These are phyloP conservation scores for Dioctria linearis DNA, from an alignment of 2,888 invertebrate genomes.

Conservation along the genomic window DNA sequence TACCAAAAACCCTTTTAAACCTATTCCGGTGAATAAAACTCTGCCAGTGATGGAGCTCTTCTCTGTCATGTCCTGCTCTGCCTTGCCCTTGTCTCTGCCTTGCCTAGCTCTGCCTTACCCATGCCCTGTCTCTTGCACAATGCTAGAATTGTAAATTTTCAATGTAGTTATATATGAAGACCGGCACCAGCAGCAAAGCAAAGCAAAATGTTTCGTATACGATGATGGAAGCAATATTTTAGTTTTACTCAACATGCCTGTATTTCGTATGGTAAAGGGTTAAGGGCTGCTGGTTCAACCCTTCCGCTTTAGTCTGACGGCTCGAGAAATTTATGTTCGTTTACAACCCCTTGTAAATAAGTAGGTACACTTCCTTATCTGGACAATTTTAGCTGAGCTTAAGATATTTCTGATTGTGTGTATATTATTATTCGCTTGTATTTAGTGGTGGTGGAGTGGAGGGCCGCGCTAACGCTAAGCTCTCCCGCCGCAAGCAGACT, in stretches of 20 bases:
- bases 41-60: neutral
- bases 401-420: neutral
- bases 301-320: conserved; percentile 20
- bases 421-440: neutral
- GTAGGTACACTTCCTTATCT: conserved; percentile 14
- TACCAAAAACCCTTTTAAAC: conserved; percentile 11
- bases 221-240: conserved; percentile 23
- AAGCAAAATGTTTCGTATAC: neutral
- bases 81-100: too few species aligned
- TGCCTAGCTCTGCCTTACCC: neutral
- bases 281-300: conserved; percentile 3
- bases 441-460: too few species aligned
- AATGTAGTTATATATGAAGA: neutral
- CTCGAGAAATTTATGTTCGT: conserved; percentile 1
- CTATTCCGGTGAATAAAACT: conserved; percentile 21
- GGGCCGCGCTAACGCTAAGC: too few species aligned
- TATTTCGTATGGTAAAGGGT: conserved; percentile 1
- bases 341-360: conserved; percentile 21
- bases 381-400: neutral
- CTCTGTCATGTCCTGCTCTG: too few species aligned
- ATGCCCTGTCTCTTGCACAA: neutral
- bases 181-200: neutral
- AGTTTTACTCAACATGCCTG: conserved; percentile 7
- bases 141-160: conserved; percentile 8
- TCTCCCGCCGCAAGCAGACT: too few species aligned